These are phyloP conservation scores for Numenius arquata DNA, from an alignment of 2,113 vertebrate genomes.

Conservation along the genomic window DNA sequence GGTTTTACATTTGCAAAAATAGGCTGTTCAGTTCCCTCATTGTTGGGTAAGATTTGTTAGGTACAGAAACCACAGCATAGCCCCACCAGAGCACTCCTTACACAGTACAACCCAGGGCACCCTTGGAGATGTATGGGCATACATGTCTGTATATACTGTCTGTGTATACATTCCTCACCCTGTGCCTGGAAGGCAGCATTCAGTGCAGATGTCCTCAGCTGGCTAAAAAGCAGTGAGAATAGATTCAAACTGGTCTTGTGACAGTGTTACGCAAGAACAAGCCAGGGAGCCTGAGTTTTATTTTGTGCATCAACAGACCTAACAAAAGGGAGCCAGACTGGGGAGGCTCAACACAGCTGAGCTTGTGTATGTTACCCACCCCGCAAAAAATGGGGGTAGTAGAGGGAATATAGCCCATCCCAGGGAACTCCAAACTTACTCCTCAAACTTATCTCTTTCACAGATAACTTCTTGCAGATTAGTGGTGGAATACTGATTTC, in stretches of 20 bases:
- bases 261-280: neutral
- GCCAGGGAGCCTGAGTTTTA: neutral
- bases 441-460: neutral
- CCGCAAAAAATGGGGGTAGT: neutral
- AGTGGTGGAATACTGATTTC: neutral
- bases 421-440: neutral
- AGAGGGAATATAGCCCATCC: neutral
- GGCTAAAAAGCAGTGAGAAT: neutral
- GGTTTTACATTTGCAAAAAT: neutral
- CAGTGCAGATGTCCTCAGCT: constrained; percentile 49
- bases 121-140: neutral
- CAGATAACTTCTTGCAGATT: neutral
- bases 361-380: neutral
- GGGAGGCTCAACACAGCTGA: neutral
- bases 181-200: constrained; percentile 41
- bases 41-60: neutral
- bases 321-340: neutral
- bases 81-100: neutral
- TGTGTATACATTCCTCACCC: neutral
- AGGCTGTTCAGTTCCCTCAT: neutral
- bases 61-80: neutral
- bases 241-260: neutral
- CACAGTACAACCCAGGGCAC: neutral
- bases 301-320: neutral
- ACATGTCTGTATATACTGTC: neutral